Evolutionary conservation across 1,140 invertebrate species (phyloP).

Genomic region (Littorina saxatilis): DNA sequence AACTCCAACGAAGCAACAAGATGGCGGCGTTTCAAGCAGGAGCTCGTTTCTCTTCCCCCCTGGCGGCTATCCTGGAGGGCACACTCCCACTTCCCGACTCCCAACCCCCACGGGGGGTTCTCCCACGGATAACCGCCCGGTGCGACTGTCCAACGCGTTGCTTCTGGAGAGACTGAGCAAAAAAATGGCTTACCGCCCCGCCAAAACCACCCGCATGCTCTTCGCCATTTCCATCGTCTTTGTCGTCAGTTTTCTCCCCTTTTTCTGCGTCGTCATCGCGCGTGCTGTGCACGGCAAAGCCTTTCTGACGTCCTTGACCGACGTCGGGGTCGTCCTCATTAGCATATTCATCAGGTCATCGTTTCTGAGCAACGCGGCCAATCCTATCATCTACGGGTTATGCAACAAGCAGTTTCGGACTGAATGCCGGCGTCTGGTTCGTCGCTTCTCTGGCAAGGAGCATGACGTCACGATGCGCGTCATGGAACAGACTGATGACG

Average conservation of each 20-base stretch:
- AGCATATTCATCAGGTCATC: constrained; percentile 59
- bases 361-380: constrained; percentile 59
- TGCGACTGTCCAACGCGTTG: not conserved
- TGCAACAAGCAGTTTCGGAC: constrained; percentile 56
- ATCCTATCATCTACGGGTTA: constrained; percentile 61
- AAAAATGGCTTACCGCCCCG: constrained; percentile 38
- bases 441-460: not conserved
- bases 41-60: constrained; percentile 20
- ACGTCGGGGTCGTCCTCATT: constrained; percentile 38
- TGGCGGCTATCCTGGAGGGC: constrained; percentile 8
- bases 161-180: constrained; percentile 21
- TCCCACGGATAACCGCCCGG: not conserved
- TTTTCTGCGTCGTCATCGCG: constrained; percentile 43
- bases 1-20: too few species aligned
- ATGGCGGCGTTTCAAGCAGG: not conserved
- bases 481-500: not conserved
- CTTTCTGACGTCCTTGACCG: constrained; percentile 20
- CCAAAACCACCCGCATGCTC: constrained; percentile 49
- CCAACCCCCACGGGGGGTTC: constrained; percentile 30
- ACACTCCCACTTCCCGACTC: constrained; percentile 23
- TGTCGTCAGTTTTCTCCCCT: constrained; percentile 54
- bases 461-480: not conserved
- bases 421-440: constrained; percentile 47
- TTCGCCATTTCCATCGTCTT: constrained; percentile 49
- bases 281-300: constrained; percentile 22